Base-by-base conservation (phyloP, 2,113 vertebrate species). In the Ptychochromis oligacanthus region DNA sequence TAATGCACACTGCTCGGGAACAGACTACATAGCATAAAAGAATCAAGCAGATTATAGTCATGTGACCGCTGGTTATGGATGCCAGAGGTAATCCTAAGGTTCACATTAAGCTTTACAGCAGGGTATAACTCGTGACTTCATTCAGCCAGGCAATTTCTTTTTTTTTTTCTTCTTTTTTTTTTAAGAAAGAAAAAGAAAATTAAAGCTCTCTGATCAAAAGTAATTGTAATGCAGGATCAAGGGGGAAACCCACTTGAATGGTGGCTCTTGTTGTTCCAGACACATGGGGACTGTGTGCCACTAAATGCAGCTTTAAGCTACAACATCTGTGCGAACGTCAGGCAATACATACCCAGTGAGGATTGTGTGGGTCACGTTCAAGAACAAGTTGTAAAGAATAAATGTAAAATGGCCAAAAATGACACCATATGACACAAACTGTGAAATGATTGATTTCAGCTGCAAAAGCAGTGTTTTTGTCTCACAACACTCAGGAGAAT, bases 191-290 rank as follows among this genome's bases (percentile, higher is more conserved):
- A 34, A 78, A 70, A 65, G 1, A 80, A 34, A 82, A 34, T 0
- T 49, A 70, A 72, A 58, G 22, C 20, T 46, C 74, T 77, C 31
- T 80, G 75, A 75, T 87, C 13, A 17, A 46, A 61, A 75, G 81
- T 86, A 31, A 90, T 85, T 93, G 80, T 82, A 34, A 90, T 86
- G 84, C 83, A 87, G 74, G 79, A 74, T 76, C 40, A 79, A 88
- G 61, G 62, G 22, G 54, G 52, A 58, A 54, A 64, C 54, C 67
- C 59, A 65, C 49, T 59, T 90, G 84, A 91, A 92, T 83, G 54
- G 86, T 18, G 75, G 61, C 83, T 81, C 56, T 93, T 93, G 91
- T 94, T 89, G n/a, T 82, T 52, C 13, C 12, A 18, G 58, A 91
- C 88, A 93, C 91, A 89, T 61, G 72, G 38, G 61, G 67, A 85